These are phyloP conservation scores for Fregetta grallaria DNA, from an alignment of 2,113 vertebrate genomes.

Conservation along the genomic window DNA sequence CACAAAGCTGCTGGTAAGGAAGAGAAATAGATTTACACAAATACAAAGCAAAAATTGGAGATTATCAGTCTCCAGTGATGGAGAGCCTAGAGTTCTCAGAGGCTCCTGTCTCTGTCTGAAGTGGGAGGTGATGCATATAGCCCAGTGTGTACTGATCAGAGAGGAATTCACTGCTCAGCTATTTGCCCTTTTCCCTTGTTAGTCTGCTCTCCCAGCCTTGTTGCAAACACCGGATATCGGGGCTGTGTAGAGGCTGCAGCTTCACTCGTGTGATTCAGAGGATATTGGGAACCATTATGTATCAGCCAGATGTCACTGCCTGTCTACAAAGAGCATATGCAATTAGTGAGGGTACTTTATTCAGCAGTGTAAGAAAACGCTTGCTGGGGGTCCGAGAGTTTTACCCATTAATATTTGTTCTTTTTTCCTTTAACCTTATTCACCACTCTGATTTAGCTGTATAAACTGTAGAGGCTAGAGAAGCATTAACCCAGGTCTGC, in stretches of 20 bases:
- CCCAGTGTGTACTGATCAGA: background rate
- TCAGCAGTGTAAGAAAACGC: background rate
- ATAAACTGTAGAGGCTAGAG: background rate
- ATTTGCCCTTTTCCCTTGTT: background rate
- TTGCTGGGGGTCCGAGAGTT: background rate
- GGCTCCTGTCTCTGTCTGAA: background rate
- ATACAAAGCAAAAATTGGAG: background rate
- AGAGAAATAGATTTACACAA: background rate
- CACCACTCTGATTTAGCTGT: background rate
- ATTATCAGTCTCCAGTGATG: background rate
- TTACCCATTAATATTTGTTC: background rate
- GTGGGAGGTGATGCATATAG: background rate
- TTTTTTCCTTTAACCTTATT: background rate
- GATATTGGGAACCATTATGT: background rate
- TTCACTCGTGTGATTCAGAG: conserved; percentile 37
- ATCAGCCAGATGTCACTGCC: background rate
- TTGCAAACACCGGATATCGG: background rate
- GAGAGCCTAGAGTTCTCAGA: background rate
- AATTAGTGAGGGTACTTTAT: background rate
- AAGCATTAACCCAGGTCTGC: background rate
- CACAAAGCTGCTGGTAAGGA: background rate
- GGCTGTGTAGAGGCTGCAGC: background rate
- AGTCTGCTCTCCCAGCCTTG: conserved; percentile 3
- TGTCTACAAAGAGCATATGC: background rate
- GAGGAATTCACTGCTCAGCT: conserved; percentile 28